These are phyloP conservation scores for Euplagia quadripunctaria DNA, from an alignment of 2,888 invertebrate species.

Conservation along the genomic window DNA sequence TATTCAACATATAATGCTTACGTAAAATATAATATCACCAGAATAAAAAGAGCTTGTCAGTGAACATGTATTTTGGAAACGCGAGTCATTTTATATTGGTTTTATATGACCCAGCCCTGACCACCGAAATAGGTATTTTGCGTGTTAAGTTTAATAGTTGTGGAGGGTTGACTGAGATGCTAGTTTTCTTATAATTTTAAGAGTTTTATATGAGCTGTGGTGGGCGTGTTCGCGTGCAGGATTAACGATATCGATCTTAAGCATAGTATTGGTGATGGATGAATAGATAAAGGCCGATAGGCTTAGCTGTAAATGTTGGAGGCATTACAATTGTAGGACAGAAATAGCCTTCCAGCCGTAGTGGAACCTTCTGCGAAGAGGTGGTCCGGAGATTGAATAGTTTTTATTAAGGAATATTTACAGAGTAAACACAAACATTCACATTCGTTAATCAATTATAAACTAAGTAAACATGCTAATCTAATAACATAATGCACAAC, in stretches of 20 bases:
- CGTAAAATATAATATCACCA: constrained; percentile 32
- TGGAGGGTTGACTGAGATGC: constrained; percentile 54
- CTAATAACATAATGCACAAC: too few relatives aligned
- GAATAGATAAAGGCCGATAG: not conserved
- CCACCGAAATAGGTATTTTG: constrained; percentile 76
- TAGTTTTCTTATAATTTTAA: constrained; percentile 57
- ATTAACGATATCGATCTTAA: not conserved
- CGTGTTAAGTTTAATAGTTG: constrained; percentile 71
- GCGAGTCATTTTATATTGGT: constrained; percentile 51
- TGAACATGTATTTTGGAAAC: constrained; percentile 8
- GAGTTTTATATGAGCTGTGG: constrained; percentile 55
- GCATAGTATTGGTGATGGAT: not conserved
- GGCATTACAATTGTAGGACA: not conserved
- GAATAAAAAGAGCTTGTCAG: constrained; percentile 44
- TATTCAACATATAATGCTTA: constrained; percentile 43
- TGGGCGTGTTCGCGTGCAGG: constrained; percentile 38
- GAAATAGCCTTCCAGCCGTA: not conserved
- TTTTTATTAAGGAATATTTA: not conserved
- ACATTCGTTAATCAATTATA: too few relatives aligned
- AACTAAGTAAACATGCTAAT: too few relatives aligned
- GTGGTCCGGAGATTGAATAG: not conserved
- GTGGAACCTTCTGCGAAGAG: not conserved
- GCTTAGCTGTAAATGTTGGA: not conserved
- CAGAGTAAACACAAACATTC: too few relatives aligned
- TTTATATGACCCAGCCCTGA: constrained; percentile 70